phyloP scores from a whole-genome alignment of 1,140 invertebrate species.

The Nylanderia fulva region DNA sequence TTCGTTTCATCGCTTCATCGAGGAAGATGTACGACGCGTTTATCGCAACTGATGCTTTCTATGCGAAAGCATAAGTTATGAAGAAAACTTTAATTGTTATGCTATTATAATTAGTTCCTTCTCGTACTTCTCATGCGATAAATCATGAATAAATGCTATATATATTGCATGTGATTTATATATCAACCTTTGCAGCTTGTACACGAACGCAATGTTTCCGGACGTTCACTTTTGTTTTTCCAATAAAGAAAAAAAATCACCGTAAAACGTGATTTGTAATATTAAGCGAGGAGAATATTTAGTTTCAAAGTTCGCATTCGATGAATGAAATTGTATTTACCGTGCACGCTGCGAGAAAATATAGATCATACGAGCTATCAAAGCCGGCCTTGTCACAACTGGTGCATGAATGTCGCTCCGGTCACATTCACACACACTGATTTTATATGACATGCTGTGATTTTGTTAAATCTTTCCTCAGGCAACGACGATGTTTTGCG shows the following conservation, averaged over 20 bases:
- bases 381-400: constrained; percentile 74
- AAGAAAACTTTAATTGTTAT: background rate
- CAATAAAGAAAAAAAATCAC: background rate
- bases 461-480: background rate
- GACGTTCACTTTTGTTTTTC: constrained; percentile 17
- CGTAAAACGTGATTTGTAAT: background rate
- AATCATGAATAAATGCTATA: too few species aligned
- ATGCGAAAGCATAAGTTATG: background rate
- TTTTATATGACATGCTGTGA: background rate
- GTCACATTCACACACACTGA: background rate
- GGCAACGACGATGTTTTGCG: background rate
- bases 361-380: constrained; percentile 16
- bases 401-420: constrained; percentile 75
- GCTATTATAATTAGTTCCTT: background rate
- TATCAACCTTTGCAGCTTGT: background rate
- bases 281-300: background rate
- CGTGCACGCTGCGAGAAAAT: background rate
- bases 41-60: background rate
- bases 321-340: background rate
- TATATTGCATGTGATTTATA: background rate
- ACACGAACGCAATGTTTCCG: background rate
- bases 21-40: too few species aligned
- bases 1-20: background rate
- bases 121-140: background rate
- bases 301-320: background rate